Evolutionary conservation across 2,113 vertebrate genomes (phyloP).

Genomic region (Sapajus apella): DNA sequence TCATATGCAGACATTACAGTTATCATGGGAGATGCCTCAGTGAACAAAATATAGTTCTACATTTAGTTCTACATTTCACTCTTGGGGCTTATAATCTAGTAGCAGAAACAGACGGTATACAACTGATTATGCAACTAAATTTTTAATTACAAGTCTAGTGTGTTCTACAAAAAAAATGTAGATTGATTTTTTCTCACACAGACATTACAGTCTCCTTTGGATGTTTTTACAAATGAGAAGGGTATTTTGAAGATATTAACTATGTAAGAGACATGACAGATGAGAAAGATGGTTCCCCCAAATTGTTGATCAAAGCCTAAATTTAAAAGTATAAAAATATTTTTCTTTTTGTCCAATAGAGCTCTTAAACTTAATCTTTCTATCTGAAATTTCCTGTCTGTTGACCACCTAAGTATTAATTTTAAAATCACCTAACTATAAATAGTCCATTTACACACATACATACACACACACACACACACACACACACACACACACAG

Average conservation of each 20-base stretch:
- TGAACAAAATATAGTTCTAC: neutral
- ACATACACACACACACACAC: neutral
- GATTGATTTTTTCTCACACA: neutral
- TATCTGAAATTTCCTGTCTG: neutral
- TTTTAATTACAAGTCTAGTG: neutral
- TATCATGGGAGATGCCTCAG: neutral
- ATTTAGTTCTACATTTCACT: neutral
- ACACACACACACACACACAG: neutral
- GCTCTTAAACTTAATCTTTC: neutral
- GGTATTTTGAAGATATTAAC: neutral
- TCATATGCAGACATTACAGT: neutral
- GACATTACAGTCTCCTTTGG: neutral
- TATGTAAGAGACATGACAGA: neutral
- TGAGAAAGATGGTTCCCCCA: neutral
- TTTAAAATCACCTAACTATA: neutral
- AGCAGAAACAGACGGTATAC: neutral
- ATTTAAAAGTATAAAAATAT: neutral
- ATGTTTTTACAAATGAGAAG: neutral
- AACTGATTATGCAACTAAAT: neutral
- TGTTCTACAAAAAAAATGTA: neutral
- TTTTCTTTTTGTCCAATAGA: neutral
- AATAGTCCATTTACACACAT: neutral
- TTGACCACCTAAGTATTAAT: neutral
- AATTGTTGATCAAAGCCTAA: neutral
- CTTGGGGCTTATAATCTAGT: neutral